phyloP scores from a whole-genome alignment of 2,797 vertebrate genomes.

The Gephyroberyx darwinii region DNA sequence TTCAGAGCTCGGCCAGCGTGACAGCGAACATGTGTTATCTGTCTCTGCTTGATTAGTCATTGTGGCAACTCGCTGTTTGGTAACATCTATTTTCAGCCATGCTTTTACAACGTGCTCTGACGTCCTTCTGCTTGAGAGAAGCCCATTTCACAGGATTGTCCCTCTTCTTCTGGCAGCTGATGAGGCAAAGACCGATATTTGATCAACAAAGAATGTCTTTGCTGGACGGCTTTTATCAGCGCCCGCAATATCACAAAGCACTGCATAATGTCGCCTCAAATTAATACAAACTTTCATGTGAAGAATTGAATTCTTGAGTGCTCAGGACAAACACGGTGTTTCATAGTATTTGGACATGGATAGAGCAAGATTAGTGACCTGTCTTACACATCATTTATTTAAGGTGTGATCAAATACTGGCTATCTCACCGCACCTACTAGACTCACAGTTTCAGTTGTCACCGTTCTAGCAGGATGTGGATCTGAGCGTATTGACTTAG shows the following conservation, averaged over 20 bases:
- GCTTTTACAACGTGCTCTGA: slow-evolving; percentile 61
- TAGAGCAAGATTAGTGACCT: slow-evolving; percentile 16
- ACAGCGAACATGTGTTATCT: slow-evolving; percentile 39
- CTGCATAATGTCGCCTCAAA: no score
- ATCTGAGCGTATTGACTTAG: slow-evolving; percentile 10
- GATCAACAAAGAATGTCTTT: slow-evolving; percentile 1
- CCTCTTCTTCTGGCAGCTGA: slow-evolving; percentile 21
- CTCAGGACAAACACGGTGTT: background rate
- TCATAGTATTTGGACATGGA: slow-evolving; percentile 37
- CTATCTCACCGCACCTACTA: slow-evolving; percentile 70
- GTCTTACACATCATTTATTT: slow-evolving; percentile 65
- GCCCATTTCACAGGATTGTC: slow-evolving; percentile 18
- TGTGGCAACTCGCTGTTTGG: slow-evolving; percentile 52
- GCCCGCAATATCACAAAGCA: background rate
- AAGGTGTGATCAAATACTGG: slow-evolving; percentile 80
- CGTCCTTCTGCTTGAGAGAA: slow-evolving; percentile 41
- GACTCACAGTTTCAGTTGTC: slow-evolving; percentile 71
- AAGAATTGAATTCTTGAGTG: background rate
- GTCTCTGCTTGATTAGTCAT: slow-evolving; percentile 54
- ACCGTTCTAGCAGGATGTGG: slow-evolving; percentile 62
- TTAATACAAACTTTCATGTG: background rate
- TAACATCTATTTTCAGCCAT: slow-evolving; percentile 58
- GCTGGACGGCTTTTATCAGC: background rate
- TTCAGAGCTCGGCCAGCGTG: slow-evolving; percentile 26
- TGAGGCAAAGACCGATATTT: slow-evolving; percentile 16